Conservation (phyloP, 2,888 invertebrate genomes). For the Cremastinae sp. region DNA sequence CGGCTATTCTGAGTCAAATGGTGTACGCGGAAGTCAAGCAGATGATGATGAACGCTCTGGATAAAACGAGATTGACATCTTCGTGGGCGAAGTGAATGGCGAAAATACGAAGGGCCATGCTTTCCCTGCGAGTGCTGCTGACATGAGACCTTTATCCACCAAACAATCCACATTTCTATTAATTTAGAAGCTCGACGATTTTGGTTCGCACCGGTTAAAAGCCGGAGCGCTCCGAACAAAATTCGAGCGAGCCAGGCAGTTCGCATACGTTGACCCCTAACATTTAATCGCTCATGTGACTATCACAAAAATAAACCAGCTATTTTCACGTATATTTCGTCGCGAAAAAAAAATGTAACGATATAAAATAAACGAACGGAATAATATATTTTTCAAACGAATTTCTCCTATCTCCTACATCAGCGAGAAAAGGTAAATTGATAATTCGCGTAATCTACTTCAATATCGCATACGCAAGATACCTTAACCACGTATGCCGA, state of each 20-base stretch:
- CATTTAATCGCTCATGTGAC: slow-evolving; percentile 25
- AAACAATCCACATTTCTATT: background rate
- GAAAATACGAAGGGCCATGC: slow-evolving; percentile 1
- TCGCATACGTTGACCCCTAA: slow-evolving; percentile 21
- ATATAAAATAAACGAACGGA: background rate
- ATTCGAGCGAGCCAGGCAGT: slow-evolving; percentile 27
- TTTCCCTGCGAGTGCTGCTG: slow-evolving; percentile 1
- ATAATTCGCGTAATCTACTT: too few relatives aligned
- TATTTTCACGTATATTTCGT: slow-evolving; percentile 10
- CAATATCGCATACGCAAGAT: background rate
- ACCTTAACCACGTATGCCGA: background rate
- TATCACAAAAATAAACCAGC: slow-evolving; percentile 4
- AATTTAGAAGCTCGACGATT: slow-evolving; percentile 29
- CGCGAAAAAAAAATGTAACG: slow-evolving; percentile 4
- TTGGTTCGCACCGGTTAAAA: slow-evolving; percentile 42
- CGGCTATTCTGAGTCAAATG: slow-evolving; percentile 10
- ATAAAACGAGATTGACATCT: slow-evolving; percentile 11
- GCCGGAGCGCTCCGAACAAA: slow-evolving; percentile 39
- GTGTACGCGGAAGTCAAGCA: too few relatives aligned
- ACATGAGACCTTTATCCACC: slow-evolving; percentile 5
- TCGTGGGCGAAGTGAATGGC: slow-evolving; percentile 20
- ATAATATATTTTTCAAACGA: background rate
- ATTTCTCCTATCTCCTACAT: background rate
- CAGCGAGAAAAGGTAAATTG: too few relatives aligned
- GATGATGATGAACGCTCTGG: background rate